Base-by-base conservation (phyloP, 2,888 invertebrate genomes). In the Adelphocoris suturalis region DNA sequence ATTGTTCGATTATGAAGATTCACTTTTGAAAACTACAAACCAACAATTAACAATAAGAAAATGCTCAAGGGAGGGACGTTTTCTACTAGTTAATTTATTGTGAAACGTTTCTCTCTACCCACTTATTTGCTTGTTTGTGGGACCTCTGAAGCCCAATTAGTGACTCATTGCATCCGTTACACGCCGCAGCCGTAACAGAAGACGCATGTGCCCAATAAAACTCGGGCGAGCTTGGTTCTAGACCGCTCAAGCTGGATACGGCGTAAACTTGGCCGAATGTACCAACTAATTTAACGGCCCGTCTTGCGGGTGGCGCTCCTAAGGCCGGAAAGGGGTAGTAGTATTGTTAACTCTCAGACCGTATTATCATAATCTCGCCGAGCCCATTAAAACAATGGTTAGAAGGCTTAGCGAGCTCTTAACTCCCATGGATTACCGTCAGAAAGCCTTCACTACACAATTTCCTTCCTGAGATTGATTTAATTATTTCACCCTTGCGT, bases 311-410 rank as follows among this genome's bases (percentile, higher is more conserved):
- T 7, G 12, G 11, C 68, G 68, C 19, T 12, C 19, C 68, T 23
- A 27, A 19, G 68, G 0, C 68, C 9, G 68, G 68, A 68, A 68
- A 12, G 68, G n/a, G 68, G 68, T 68, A 68, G 27, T 68, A 19
- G 19, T 68, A 68, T 37, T 68, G 68, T 68, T 68, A 68, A 68
- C 68, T 23, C 27, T 68, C 68, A 5, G 0, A 68, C 19, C 68
- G 68, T 68, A 68, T 68, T 68, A 68, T 68, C 68, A 68, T 68
- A 68, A 68, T 68, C 68, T 68, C 68, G 9, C 68, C 23, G 9
- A 68, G 13, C 68, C 68, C 68, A 68, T 68, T 68, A 68, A 68
- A 68, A 68, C 68, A 23, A 27, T 68, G 68, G 68, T 68, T 68
- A 68, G 68, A 12, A 23, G 19, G 68, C 68, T 68, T 68, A 23